Conservation (phyloP, 2,797 vertebrate genomes). For the Salmo trutta region DNA sequence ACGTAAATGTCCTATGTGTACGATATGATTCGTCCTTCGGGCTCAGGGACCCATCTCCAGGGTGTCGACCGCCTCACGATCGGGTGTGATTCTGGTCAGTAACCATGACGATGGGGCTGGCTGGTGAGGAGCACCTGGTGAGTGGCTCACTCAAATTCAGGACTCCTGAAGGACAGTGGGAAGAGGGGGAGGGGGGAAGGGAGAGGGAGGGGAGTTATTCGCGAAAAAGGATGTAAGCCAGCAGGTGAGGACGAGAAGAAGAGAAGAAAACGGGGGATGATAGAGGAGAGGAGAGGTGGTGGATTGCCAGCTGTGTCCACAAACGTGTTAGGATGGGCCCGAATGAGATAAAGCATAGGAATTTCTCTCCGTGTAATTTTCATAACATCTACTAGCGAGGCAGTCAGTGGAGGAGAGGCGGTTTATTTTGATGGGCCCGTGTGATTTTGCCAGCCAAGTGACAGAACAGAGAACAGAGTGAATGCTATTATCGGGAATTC, state of each 20-base stretch:
- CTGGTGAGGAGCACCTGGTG: slow-evolving; percentile 50
- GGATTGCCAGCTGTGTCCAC: slow-evolving; percentile 29
- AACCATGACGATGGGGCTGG: slow-evolving; percentile 40
- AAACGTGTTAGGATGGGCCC: not conserved
- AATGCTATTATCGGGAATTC: slow-evolving; percentile 17
- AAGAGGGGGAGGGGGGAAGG: not conserved
- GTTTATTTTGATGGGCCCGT: slow-evolving; percentile 3
- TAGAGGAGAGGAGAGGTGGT: slow-evolving; percentile 19
- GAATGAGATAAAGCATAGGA: slow-evolving; percentile 30
- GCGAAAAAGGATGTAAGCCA: slow-evolving; percentile 1
- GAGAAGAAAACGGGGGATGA: slow-evolving; percentile 31
- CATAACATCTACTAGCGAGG: slow-evolving; percentile 9
- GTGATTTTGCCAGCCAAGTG: slow-evolving; percentile 25
- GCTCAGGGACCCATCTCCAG: not conserved
- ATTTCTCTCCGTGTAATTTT: slow-evolving; percentile 20
- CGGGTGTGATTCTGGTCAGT: slow-evolving; percentile 39
- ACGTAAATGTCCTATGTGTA: not conserved
- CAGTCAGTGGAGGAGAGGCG: not conserved
- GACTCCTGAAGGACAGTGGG: slow-evolving; percentile 42
- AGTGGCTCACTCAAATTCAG: slow-evolving; percentile 37
- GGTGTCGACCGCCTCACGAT: slow-evolving; percentile 25
- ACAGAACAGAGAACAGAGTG: not conserved
- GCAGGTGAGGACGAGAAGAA: not conserved
- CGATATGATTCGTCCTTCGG: not conserved
- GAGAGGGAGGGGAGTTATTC: not conserved